Evolutionary conservation across 2,888 invertebrate species (phyloP), one percentile per base, ranked within the genome.

Genomic region (Ectemnius cavifrons): DNA sequence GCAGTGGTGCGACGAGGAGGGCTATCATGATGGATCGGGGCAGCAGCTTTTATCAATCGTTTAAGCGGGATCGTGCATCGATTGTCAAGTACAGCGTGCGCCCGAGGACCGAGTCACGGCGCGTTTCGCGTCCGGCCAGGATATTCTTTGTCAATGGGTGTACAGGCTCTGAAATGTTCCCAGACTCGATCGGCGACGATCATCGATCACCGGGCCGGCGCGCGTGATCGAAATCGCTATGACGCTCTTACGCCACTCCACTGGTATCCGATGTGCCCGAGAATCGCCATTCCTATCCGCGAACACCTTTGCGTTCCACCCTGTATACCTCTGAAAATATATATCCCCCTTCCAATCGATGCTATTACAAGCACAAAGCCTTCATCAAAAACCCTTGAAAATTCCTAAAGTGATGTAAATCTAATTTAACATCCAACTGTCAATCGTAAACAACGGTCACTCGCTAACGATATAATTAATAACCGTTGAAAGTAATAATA

Each of bases 11-110:
- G 79, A 81, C 72, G 79, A 74, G 80, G 63, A 61, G 68, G 73
- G 79, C 79, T 37, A 81, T 75, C 83, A 84, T 87, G 86, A 87
- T 84, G 85, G 85, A 86, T 87, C 79, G 82, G 75, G 73, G 68
- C 75, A 79, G 81, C 81, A 84, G 84, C 84, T 84, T 83, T 86
- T 86, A 86, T 86, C 84, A 83, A 77, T 82, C 84, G 78, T 81
- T 78, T 84, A 80, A 78, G 74, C 84, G 71, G 76, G 79, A 76
- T 82, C 84, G 78, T 83, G 78, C 72, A 73, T 74, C 75, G 79
- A 80, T 81, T 80, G 73, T 65, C 75, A 73, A 82, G 71, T 37
- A 37, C 37, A 11, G 37, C 11, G 37, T 37, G 37, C 59, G 71
- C 49, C 69, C 72, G 63, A 16, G 47, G 58, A 56, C 67, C 62